phyloP scores from a whole-genome alignment of 1,140 invertebrate species.

The Drosophila mayri region DNA sequence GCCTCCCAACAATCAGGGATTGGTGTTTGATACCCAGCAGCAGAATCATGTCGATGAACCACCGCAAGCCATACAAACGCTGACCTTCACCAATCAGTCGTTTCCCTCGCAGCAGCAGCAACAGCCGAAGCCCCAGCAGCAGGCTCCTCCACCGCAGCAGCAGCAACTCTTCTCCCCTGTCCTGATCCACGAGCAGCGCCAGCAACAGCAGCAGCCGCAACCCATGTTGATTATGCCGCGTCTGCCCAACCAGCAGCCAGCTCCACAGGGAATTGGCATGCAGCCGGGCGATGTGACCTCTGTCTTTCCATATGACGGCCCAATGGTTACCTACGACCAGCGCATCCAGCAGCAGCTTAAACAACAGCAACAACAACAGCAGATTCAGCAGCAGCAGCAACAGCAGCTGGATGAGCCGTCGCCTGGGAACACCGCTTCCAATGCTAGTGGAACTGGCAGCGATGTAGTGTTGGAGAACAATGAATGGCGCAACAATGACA shows the following conservation, averaged over 20 bases:
- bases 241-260: slow-evolving; percentile 51
- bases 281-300: slow-evolving; percentile 75
- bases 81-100: slow-evolving; percentile 92
- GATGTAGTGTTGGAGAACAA: slow-evolving; percentile 61
- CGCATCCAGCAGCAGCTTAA: slow-evolving; percentile 75
- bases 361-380: slow-evolving; percentile 47
- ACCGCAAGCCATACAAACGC: slow-evolving; percentile 88
- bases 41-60: slow-evolving; percentile 70
- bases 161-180: slow-evolving; percentile 75
- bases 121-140: slow-evolving; percentile 51
- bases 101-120: slow-evolving; percentile 86
- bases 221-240: slow-evolving; percentile 69
- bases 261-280: slow-evolving; percentile 72
- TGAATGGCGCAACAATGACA: slow-evolving; percentile 65
- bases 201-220: slow-evolving; percentile 58
- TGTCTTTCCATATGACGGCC: slow-evolving; percentile 62
- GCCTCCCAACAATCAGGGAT: slow-evolving; percentile 55
- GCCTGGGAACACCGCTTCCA: slow-evolving; percentile 11
- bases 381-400: slow-evolving; percentile 39
- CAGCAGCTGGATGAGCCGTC: slow-evolving; percentile 47
- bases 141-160: slow-evolving; percentile 49
- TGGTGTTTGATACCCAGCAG: slow-evolving; percentile 64
- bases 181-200: slow-evolving; percentile 62
- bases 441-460: slow-evolving; percentile 18
- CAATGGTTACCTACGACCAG: slow-evolving; percentile 73